Evolutionary conservation across 2,113 vertebrate genomes (phyloP), one percentile per base, ranked within the genome.

Genomic region (Catharus bicknelli): DNA sequence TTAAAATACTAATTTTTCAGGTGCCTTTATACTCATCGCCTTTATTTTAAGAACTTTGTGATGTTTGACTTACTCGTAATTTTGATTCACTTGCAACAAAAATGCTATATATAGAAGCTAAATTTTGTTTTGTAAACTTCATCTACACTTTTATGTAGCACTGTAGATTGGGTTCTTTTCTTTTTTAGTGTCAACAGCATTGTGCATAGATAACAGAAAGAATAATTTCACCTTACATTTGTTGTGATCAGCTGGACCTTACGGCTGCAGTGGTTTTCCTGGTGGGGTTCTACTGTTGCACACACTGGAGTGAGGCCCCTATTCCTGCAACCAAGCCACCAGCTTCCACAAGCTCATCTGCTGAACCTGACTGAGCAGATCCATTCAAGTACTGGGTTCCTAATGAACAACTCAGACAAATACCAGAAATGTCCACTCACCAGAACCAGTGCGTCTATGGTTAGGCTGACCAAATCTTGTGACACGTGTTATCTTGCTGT

Each of bases 271-370:
- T 26, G 45, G 22, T 78, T 88, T 81, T 72, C n/a, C 42, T 58
- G 53, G 15, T 4, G 12, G 25, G 5, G 25, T 26, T 86, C 27
- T 63, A 19, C 59, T 48, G 40, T 1, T 62, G 57, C 21, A 53
- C 18, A 1, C 30, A 10, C 0, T 4, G 3, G 16, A 64, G 3
- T 2, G 3, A 67, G 45, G 26, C 23, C 32, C 13, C 29, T 45
- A 5, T 57, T 84, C 30, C 47, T 86, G 48, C 61, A 81, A 18
- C 47, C 53, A 9, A 58, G 34, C 32, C 70, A 40, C 55, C 43
- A 67, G 38, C 9, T 80, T 32, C 40, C 43, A 16, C 70, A 32
- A 80, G 19, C 32, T 59, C 19, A 25, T 62, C 72, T 45, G 63
- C 72, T 86, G 51, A 83, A 42, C 38, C 63, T 70, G 26, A 13